These are phyloP conservation scores for Gobio occitaniae DNA, from an alignment of 2,797 vertebrate genomes.

Conservation along the genomic window DNA sequence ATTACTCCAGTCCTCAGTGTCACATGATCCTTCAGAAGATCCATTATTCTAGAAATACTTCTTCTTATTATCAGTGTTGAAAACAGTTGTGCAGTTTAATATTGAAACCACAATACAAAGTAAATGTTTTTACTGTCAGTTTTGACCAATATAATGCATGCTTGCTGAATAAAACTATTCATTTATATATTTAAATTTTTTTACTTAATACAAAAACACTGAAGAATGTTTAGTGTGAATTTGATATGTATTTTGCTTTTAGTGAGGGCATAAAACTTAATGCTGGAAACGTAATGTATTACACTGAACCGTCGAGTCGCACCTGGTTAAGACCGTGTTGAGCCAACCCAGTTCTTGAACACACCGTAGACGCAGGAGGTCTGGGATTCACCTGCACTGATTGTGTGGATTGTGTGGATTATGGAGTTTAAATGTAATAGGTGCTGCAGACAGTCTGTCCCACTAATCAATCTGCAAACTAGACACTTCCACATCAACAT, in stretches of 20 bases:
- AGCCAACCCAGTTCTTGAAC: conserved; percentile 7
- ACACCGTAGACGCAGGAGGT: neutral
- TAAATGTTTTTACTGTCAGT: neutral
- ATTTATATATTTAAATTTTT: neutral
- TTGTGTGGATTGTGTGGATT: conserved; percentile 76
- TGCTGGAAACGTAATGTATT: neutral
- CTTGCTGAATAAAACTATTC: neutral
- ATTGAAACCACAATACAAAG: no score
- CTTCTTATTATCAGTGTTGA: neutral
- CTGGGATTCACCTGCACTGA: conserved; percentile 62
- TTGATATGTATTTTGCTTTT: neutral
- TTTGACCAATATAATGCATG: neutral
- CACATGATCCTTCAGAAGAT: neutral
- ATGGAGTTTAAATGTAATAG: conserved; percentile 41
- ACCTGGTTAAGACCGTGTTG: conserved; percentile 15
- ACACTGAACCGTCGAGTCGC: neutral
- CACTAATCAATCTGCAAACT: conserved; percentile 44
- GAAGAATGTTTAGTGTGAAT: neutral
- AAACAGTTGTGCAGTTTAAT: neutral
- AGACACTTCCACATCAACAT: conserved; percentile 77
- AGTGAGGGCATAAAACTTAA: neutral
- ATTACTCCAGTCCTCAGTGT: neutral
- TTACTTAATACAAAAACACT: neutral
- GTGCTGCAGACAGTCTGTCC: conserved; percentile 47
- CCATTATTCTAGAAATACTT: neutral